Evolutionary conservation across 2,888 invertebrate genomes (phyloP), one percentile per base, ranked within the genome.

Genomic region (Abscondita cerata): DNA sequence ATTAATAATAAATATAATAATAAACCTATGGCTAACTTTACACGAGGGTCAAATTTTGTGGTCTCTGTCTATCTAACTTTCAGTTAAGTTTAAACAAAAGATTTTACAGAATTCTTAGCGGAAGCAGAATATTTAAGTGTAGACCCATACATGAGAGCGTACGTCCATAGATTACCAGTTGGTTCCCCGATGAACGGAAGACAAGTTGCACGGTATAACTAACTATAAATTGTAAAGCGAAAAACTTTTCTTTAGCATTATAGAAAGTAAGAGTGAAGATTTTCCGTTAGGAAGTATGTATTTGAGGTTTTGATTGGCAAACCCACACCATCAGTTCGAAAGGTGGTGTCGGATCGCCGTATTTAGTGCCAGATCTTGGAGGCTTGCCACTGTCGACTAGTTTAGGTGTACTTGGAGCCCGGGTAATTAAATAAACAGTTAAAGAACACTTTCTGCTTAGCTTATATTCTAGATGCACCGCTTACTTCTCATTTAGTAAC

Each of bases 401-500:
- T 11, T 76, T 91, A 16, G 91, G 91, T 53, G 76, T 85, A 47
- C 78, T 90, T 44, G 90, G 90, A 70, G 88, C 87, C 90, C 46
- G 90, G 90, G 89, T 90, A 81, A 75, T 79, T 18, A 18, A 13
- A 13, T n/a, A n/a, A n/a, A n/a, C n/a, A n/a, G n/a, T n/a, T n/a
- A n/a, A n/a, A n/a, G n/a, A n/a, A n/a, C n/a, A n/a, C n/a, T n/a
- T n/a, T n/a, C n/a, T n/a, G n/a, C n/a, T n/a, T n/a, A n/a, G n/a
- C n/a, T n/a, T n/a, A n/a, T 25, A 51, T 57, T 75, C 20, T 69
- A 90, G 91, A 19, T 87, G 86, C 70, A 89, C 91, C 1, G 90
- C 91, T 0, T 89, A 89, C 73, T 91, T 91, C 79, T 92, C 92
- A 0, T 80, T 92, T 8, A 77, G 87, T 64, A 89, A 91, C 68